These are phyloP conservation scores for Agrochola circellaris DNA, from an alignment of 2,888 invertebrate species.

Conservation along the genomic window DNA sequence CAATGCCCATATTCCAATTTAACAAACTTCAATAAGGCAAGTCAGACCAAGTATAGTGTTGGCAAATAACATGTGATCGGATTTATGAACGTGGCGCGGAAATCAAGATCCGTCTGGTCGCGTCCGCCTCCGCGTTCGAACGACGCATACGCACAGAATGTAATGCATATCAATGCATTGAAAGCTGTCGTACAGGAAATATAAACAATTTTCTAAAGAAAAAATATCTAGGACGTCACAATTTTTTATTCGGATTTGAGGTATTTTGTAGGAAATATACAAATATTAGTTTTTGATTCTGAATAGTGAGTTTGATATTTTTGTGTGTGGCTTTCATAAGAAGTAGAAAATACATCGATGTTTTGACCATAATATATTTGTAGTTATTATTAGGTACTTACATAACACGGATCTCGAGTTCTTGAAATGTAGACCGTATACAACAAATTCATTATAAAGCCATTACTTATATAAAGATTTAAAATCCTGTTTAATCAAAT, in stretches of 20 bases:
- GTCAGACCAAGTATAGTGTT: conserved; percentile 15
- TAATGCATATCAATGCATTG: conserved; percentile 47
- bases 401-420: neutral
- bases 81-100: conserved; percentile 39
- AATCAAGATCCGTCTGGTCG: conserved; percentile 45
- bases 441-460: neutral
- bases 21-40: neutral
- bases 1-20: neutral
- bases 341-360: no score
- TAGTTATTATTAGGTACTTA: neutral
- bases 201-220: neutral
- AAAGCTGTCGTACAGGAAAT: conserved; percentile 42
- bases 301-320: neutral
- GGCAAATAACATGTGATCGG: conserved; percentile 39
- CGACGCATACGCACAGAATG: conserved; percentile 22
- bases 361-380: neutral
- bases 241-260: neutral
- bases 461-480: neutral
- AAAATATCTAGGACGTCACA: neutral
- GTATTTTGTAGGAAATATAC: conserved; percentile 4
- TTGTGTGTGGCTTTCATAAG: neutral
- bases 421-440: conserved; percentile 1
- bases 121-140: conserved; percentile 33
- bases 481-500: neutral
- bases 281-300: conserved; percentile 6